Evolutionary conservation across 2,113 vertebrate species (phyloP).

Genomic region (Diadophis punctatus): DNA sequence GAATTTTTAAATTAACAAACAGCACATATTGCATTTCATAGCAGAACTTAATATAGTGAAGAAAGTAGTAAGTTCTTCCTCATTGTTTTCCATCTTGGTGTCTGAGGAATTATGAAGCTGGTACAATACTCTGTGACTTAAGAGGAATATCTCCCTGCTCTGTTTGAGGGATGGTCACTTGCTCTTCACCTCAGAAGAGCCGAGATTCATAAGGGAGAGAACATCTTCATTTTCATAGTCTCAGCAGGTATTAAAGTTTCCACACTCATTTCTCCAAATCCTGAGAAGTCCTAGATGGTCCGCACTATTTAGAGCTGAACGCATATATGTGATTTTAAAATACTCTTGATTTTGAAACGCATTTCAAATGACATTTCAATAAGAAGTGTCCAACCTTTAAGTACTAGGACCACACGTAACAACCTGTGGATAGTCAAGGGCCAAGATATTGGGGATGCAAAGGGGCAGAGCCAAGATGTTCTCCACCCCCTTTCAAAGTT

Average conservation of each 20-base stretch:
- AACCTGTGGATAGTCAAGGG: neutral
- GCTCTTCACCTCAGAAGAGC: neutral
- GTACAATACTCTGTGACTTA: neutral
- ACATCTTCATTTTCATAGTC: neutral
- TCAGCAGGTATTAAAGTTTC: neutral
- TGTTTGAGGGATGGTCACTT: conserved; percentile 52
- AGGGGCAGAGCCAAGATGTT: neutral
- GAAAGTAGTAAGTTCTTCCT: conserved; percentile 40
- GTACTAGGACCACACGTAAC: neutral
- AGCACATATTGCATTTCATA: conserved; percentile 38
- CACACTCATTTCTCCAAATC: neutral
- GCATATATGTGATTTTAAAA: conserved; percentile 55
- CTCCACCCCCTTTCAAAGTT: neutral
- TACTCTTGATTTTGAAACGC: neutral
- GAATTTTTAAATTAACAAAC: conserved; percentile 80
- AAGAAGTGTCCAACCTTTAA: neutral
- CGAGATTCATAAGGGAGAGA: neutral
- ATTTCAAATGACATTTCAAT: neutral
- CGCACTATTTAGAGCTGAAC: conserved; percentile 1
- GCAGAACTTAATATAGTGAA: conserved; percentile 50
- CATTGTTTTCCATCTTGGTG: conserved; percentile 45
- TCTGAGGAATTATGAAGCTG: neutral
- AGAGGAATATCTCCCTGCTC: conserved; percentile 57
- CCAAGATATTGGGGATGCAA: neutral
- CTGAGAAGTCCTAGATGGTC: neutral